A percentile compares a stretch with the other conserved stretches of the same genome.
phyloP scores from a whole-genome alignment of 2,888 invertebrate species.

The Diaphora mendica region DNA sequence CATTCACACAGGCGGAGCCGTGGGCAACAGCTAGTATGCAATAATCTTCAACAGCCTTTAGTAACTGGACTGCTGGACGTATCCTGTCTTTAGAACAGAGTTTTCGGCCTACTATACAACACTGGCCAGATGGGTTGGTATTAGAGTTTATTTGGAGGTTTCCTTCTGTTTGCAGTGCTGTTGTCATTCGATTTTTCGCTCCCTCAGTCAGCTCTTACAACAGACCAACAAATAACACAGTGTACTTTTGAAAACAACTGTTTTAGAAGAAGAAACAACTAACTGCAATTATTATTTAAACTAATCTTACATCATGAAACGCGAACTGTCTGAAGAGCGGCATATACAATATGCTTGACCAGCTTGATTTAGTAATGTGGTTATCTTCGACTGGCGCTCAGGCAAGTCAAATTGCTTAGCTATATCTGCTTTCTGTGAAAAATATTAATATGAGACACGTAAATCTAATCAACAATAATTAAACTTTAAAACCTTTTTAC shows the following conservation, averaged over 20 bases:
- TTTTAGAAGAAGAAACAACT: background rate
- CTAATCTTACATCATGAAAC: slow-evolving; percentile 96
- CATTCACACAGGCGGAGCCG: too few relatives aligned
- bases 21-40: too few relatives aligned
- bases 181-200: too few relatives aligned
- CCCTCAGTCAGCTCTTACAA: too few relatives aligned
- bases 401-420: slow-evolving; percentile 95
- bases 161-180: too few relatives aligned
- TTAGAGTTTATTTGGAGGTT: too few relatives aligned
- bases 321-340: slow-evolving; percentile 95
- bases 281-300: background rate
- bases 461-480: background rate
- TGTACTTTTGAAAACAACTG: background rate
- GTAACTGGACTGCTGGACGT: too few relatives aligned
- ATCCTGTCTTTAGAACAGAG: too few relatives aligned
- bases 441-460: slow-evolving; percentile 13
- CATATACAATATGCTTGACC: slow-evolving; percentile 98
- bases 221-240: background rate
- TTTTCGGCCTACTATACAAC: too few relatives aligned
- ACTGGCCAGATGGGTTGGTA: too few relatives aligned
- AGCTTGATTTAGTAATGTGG: slow-evolving; percentile 94
- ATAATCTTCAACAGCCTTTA: too few relatives aligned
- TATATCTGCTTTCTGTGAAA: slow-evolving; percentile 93
- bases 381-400: slow-evolving; percentile 96
- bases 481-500: slow-evolving; percentile 37